These are phyloP conservation scores for Brenthis hecate DNA, from an alignment of 2,888 invertebrate genomes.

Conservation along the genomic window DNA sequence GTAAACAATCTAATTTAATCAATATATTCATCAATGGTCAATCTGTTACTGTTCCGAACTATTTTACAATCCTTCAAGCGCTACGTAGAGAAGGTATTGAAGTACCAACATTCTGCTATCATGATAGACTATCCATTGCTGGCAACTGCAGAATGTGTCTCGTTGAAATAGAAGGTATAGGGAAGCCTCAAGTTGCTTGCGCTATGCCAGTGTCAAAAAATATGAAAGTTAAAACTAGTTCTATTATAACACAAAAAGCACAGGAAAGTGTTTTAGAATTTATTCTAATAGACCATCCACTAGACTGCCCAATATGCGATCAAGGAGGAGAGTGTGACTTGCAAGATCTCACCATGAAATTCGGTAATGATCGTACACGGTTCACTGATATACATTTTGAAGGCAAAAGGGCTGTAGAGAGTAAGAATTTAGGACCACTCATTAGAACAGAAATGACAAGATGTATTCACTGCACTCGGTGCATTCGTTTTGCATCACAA, in stretches of 20 bases:
- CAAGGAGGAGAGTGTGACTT: slow-evolving; percentile 97
- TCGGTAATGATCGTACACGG: slow-evolving; percentile 95
- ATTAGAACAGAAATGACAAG: slow-evolving; percentile 99
- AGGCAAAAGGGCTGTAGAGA: slow-evolving; percentile 97
- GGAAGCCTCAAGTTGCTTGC: slow-evolving; percentile 98
- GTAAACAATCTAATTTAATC: slow-evolving; percentile 47
- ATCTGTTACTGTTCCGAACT: slow-evolving; percentile 93
- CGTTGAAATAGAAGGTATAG: slow-evolving; percentile 97
- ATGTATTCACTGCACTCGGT: slow-evolving; percentile 99
- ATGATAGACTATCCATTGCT: slow-evolving; percentile 97
- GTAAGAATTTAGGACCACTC: slow-evolving; percentile 97
- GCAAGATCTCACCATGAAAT: slow-evolving; percentile 99
- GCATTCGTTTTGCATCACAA: slow-evolving; percentile 98
- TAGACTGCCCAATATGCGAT: slow-evolving; percentile 99
- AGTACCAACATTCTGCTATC: slow-evolving; percentile 98
- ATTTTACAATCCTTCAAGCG: slow-evolving; percentile 94
- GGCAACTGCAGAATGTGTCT: slow-evolving; percentile 99
- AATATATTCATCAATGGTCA: slow-evolving; percentile 97
- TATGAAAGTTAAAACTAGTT: slow-evolving; percentile 97
- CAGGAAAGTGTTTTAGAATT: slow-evolving; percentile 97
- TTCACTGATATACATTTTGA: slow-evolving; percentile 94
- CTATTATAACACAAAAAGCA: slow-evolving; percentile 88
- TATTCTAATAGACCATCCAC: slow-evolving; percentile 96
- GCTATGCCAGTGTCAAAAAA: slow-evolving; percentile 99
- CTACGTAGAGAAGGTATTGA: slow-evolving; percentile 55